Percentiles rank a stretch among this genome's conserved stretches.
Evolutionary conservation across 2,113 vertebrate species (phyloP).

Genomic region (Epinephelus lanceolatus): DNA sequence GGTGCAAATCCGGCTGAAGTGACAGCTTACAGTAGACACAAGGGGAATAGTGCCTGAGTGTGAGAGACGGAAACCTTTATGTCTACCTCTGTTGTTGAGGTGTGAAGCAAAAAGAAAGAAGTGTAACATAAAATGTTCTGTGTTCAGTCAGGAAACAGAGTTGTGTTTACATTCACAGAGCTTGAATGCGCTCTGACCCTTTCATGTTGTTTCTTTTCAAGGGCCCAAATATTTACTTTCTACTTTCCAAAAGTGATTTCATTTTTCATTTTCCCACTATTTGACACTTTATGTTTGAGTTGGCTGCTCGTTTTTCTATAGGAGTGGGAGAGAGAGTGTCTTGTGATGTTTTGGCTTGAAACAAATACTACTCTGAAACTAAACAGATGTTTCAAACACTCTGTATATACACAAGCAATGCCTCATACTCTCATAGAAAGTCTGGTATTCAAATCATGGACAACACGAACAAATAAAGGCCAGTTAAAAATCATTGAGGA

Average conservation of each 20-base stretch:
- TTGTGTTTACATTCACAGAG: conserved; percentile 22
- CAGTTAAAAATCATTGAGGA: neutral
- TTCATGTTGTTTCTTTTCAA: conserved; percentile 35
- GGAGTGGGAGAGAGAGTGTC: conserved; percentile 9
- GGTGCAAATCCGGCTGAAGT: conserved; percentile 50
- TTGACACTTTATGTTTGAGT: conserved; percentile 58
- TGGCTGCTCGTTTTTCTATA: conserved; percentile 27
- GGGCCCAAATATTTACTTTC: conserved; percentile 62
- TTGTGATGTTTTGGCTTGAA: conserved; percentile 45
- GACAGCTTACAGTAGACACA: conserved; percentile 30
- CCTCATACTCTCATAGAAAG: neutral
- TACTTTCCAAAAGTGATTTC: conserved; percentile 49
- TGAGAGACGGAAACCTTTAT: conserved; percentile 16
- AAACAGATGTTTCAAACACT: conserved; percentile 50
- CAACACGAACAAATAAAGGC: neutral
- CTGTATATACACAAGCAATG: neutral
- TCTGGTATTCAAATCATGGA: neutral
- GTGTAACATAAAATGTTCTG: neutral
- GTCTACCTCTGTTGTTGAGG: neutral
- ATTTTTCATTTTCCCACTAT: conserved; percentile 60
- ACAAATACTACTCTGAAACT: conserved; percentile 44
- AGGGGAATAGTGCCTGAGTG: neutral
- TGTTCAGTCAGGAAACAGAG: conserved; percentile 23
- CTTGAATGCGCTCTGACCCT: conserved; percentile 37
- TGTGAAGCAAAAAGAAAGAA: neutral